Evolutionary conservation across 37 sponge, comb jelly and placozoan species (phyloP), one percentile per base, ranked within the genome.

Genomic region (Aphrocallistes beatrix): DNA sequence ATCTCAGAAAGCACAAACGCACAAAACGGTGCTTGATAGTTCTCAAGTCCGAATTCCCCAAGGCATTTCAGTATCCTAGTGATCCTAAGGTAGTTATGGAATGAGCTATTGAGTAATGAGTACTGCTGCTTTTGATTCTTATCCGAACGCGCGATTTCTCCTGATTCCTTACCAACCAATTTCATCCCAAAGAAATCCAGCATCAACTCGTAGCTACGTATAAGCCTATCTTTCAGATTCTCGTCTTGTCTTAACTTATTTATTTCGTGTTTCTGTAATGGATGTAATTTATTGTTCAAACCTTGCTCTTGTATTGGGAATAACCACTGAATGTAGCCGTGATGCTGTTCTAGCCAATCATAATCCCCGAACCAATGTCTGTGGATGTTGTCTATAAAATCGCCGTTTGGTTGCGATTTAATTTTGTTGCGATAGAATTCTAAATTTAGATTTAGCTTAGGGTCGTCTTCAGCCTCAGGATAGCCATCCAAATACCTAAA

Each of bases 41-140:
- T 87, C 81, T 88, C 89, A 37, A 40, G 69, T 1, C 81, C 83
- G 38, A 92, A 82, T 81, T 92, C 93, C 9, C 93, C 93, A 28
- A 92, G 90, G 47, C 93, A 88, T 60, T 92, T 92, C 34, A 92
- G 84, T 42, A 92, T 92, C 49, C 93, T 84, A 1, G 93, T 92
- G 83, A 92, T 90, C 9, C 93, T 84, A 0, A 90, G 86, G 85
- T 90, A 90, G 88, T 92, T 92, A 85, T 90, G 93, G 45, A 40
- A 81, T 6, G 90, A 92, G 39, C 34, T 38, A 51, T 90, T 90
- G 19, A 92, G 82, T 83, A 90, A 39, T 8, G 32, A 16, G 83
- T 87, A 92, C 0, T 90, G 81, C 19, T 81, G 69, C 39, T 84
- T 49, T 86, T 87, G 90, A 38, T 88, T 84, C 36, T 83, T 42